These are phyloP conservation scores for Micrasema longulum DNA, from an alignment of 1,140 invertebrate species.

Conservation along the genomic window DNA sequence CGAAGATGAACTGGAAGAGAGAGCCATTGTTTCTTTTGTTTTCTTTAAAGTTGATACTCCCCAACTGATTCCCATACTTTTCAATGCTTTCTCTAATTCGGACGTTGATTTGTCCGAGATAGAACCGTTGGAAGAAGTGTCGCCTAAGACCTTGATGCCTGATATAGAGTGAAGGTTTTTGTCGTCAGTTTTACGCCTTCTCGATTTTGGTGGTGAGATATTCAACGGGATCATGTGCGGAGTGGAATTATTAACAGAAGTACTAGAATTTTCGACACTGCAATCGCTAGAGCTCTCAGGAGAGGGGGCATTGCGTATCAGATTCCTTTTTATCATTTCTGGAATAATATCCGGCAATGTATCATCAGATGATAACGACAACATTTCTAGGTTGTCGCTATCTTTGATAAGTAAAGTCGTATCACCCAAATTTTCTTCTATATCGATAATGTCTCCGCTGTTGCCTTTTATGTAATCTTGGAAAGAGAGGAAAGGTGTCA, in stretches of 20 bases:
- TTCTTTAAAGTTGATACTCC: conserved; percentile 75
- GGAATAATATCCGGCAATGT: conserved; percentile 65
- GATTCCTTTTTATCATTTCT: conserved; percentile 64
- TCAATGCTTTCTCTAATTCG: conserved; percentile 71
- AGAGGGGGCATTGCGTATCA: conserved; percentile 63
- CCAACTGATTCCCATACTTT: conserved; percentile 74
- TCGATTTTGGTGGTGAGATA: conserved; percentile 58
- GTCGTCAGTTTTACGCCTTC: conserved; percentile 55
- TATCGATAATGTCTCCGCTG: conserved; percentile 55
- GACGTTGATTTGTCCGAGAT: conserved; percentile 62
- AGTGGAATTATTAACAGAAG: conserved; percentile 46
- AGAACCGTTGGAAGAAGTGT: conserved; percentile 33
- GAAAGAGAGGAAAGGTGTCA: conserved; percentile 64
- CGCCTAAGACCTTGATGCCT: conserved; percentile 11
- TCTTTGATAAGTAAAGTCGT: conserved; percentile 51
- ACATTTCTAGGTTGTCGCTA: conserved; percentile 22
- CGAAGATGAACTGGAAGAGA: conserved; percentile 73
- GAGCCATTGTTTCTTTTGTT: conserved; percentile 73
- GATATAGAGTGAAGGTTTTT: conserved; percentile 34
- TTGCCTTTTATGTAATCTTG: conserved; percentile 63
- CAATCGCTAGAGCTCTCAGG: conserved; percentile 27
- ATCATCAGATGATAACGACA: conserved; percentile 61
- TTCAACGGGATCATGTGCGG: conserved; percentile 49
- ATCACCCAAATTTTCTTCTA: conserved; percentile 57
- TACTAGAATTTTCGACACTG: conserved; percentile 39